These are phyloP conservation scores for Peromyscus aztecus DNA, from an alignment of 2,797 vertebrate genomes.

Conservation along the genomic window DNA sequence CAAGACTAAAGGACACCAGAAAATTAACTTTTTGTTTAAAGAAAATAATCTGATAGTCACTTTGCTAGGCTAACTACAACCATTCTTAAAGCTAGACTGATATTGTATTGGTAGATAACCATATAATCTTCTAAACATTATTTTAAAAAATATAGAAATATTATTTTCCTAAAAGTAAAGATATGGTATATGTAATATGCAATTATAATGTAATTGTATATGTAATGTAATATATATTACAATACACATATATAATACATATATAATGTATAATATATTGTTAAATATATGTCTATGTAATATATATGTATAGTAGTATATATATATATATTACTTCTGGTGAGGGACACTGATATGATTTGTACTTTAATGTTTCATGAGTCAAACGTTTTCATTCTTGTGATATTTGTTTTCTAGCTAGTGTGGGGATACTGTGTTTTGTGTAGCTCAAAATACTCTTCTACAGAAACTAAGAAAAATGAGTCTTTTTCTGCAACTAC, in stretches of 20 bases:
- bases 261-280: too few relatives aligned
- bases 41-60: conserved; percentile 22
- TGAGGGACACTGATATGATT: not conserved
- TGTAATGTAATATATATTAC: too few relatives aligned
- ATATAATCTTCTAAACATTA: conserved; percentile 3
- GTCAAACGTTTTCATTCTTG: conserved; percentile 1
- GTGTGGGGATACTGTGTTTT: not conserved
- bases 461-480: not conserved
- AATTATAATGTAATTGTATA: too few relatives aligned
- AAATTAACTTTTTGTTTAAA: conserved; percentile 37
- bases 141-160: conserved; percentile 7
- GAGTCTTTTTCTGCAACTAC: not conserved
- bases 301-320: too few relatives aligned
- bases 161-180: conserved; percentile 33
- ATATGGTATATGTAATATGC: too few relatives aligned
- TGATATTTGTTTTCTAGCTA: conserved; percentile 19
- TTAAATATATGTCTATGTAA: too few relatives aligned
- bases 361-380: conserved; percentile 59
- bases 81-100: not conserved
- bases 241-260: too few relatives aligned
- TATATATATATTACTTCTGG: not conserved
- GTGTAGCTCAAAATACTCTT: not conserved
- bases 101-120: not conserved
- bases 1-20: not conserved
- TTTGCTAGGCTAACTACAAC: conserved; percentile 40